Conservation (phyloP, 1,140 invertebrate species). For the Tetramorium simillimum region DNA sequence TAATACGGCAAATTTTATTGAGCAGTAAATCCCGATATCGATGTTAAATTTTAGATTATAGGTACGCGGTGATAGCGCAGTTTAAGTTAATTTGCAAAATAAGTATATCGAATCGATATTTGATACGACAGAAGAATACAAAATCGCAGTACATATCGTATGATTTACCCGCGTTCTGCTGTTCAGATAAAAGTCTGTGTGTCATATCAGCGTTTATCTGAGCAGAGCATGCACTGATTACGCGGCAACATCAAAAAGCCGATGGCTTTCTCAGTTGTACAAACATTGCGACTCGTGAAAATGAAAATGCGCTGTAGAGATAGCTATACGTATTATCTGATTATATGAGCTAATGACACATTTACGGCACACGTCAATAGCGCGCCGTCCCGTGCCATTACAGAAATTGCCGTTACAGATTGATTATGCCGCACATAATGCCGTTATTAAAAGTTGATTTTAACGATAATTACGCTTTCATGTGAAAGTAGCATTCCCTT, state of each 20-base stretch:
- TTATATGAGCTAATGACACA: slow-evolving; percentile 52
- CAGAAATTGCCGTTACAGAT: slow-evolving; percentile 37
- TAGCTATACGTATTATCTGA: slow-evolving; percentile 45
- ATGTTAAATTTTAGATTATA: neutral
- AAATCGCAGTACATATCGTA: slow-evolving; percentile 1
- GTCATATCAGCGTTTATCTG: slow-evolving; percentile 62
- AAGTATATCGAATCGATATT: neutral
- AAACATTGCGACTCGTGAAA: slow-evolving; percentile 36
- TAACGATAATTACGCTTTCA: slow-evolving; percentile 13
- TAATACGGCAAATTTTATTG: slow-evolving; percentile 36
- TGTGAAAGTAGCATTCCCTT: neutral
- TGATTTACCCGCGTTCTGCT: neutral
- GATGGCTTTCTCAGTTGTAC: slow-evolving; percentile 40
- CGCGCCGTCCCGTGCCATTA: neutral
- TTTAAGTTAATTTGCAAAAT: slow-evolving; percentile 54
- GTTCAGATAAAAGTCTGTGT: slow-evolving; percentile 43
- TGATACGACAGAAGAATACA: neutral
- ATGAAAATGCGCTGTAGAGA: slow-evolving; percentile 40
- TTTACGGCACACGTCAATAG: slow-evolving; percentile 35
- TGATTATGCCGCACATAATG: neutral
- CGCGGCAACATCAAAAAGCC: slow-evolving; percentile 68
- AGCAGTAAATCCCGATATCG: slow-evolving; percentile 21
- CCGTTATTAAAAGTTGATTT: slow-evolving; percentile 24
- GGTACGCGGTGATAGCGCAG: neutral
- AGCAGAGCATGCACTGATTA: slow-evolving; percentile 45